Conservation (phyloP, 2,113 vertebrate species). For the Tenrec ecaudatus region DNA sequence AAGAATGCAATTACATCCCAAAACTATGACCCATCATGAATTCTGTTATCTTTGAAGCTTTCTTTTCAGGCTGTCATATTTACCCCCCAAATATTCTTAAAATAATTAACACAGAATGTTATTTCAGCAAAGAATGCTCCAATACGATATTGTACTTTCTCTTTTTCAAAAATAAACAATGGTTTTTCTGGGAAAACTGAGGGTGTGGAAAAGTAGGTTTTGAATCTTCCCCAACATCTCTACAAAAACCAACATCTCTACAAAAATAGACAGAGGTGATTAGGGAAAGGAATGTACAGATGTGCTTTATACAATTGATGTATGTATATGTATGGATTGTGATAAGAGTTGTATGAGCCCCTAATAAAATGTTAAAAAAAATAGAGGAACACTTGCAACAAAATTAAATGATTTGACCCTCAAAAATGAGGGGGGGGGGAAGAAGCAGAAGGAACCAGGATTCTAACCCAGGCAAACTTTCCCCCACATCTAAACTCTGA, state of each 20-base stretch:
- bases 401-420: background rate
- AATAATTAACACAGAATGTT: background rate
- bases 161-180: constrained; percentile 24
- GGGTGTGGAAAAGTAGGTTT: background rate
- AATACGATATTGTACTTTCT: background rate
- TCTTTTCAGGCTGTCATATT: background rate
- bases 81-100: background rate
- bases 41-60: background rate
- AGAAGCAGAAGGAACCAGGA: background rate
- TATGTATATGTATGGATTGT: too few relatives aligned
- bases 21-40: constrained; percentile 5
- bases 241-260: too few relatives aligned
- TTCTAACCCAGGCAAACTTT: background rate
- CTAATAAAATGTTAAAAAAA: too few relatives aligned
- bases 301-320: too few relatives aligned
- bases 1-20: constrained; percentile 30
- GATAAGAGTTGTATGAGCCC: too few relatives aligned
- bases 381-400: background rate
- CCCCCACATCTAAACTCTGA: background rate
- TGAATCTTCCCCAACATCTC: background rate
- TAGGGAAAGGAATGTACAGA: too few relatives aligned
- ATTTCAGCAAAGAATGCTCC: background rate
- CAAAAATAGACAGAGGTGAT: too few relatives aligned
- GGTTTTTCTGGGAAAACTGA: background rate
- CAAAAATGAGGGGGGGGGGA: background rate